These are phyloP conservation scores for Sternotherus odoratus DNA, from an alignment of 2,797 vertebrate genomes.

Conservation along the genomic window DNA sequence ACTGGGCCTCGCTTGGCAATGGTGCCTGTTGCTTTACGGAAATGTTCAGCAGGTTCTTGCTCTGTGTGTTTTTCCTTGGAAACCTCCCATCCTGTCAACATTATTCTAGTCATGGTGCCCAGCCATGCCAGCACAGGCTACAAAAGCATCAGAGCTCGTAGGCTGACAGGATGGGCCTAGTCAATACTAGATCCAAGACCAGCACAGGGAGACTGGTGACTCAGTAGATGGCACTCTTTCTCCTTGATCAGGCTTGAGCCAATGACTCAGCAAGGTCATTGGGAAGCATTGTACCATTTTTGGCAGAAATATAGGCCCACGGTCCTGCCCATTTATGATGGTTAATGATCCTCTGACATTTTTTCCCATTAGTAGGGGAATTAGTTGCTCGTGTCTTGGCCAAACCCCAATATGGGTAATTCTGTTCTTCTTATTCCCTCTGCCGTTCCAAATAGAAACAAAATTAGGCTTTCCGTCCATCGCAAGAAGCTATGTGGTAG, in stretches of 20 bases:
- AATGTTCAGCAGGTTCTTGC: slow-evolving; percentile 72
- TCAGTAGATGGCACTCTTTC: slow-evolving; percentile 5
- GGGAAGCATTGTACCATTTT: neutral
- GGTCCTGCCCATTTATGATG: neutral
- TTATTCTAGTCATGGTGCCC: slow-evolving; percentile 65
- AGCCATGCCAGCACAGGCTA: slow-evolving; percentile 72
- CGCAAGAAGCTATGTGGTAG: neutral
- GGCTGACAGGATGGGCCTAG: neutral
- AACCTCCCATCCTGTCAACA: slow-evolving; percentile 70
- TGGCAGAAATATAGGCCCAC: neutral
- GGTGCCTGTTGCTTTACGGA: slow-evolving; percentile 69
- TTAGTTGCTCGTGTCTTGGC: neutral
- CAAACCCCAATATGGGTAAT: neutral
- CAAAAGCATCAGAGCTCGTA: slow-evolving; percentile 60
- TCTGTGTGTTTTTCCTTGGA: slow-evolving; percentile 74
- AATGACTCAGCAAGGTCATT: neutral
- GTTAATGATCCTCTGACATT: neutral
- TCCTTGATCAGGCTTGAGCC: neutral
- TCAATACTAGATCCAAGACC: slow-evolving; percentile 26
- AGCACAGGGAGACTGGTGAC: slow-evolving; percentile 33
- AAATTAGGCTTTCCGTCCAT: neutral
- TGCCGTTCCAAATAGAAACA: neutral
- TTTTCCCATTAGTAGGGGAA: slow-evolving; percentile 26
- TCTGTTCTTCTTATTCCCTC: neutral
- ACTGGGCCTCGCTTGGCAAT: slow-evolving; percentile 72